Conservation (phyloP, 23 tunicate species). For the Clavelina lepadiformis region DNA sequence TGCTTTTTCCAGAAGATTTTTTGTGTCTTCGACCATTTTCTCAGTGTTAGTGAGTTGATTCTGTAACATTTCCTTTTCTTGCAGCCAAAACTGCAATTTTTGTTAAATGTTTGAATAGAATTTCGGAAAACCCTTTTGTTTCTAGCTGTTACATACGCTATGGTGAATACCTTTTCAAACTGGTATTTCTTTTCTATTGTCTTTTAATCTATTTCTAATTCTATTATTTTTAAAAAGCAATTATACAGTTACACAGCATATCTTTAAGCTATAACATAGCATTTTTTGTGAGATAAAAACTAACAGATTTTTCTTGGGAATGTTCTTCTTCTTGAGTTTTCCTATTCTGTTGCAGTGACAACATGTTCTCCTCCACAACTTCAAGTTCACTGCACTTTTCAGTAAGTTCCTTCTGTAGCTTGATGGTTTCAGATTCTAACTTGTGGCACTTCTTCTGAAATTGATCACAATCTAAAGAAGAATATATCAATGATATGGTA, state of each 20-base stretch:
- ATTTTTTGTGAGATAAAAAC: too few relatives aligned
- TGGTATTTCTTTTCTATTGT: too few relatives aligned
- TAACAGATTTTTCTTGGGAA: slow-evolving; percentile 22
- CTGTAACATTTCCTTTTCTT: slow-evolving; percentile 12
- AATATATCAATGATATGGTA: too few relatives aligned
- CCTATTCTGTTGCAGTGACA: neutral
- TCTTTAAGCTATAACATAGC: too few relatives aligned
- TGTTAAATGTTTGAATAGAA: too few relatives aligned
- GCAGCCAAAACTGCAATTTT: slow-evolving; percentile 14
- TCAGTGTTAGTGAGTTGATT: slow-evolving; percentile 28
- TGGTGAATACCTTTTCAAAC: too few relatives aligned
- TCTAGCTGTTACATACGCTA: too few relatives aligned
- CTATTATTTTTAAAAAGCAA: too few relatives aligned
- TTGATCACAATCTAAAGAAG: slow-evolving; percentile 1
- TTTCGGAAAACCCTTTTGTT: too few relatives aligned
- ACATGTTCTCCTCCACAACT: slow-evolving; percentile 3
- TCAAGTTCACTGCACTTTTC: slow-evolving; percentile 15
- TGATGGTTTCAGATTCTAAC: slow-evolving; percentile 11
- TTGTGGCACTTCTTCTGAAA: slow-evolving; percentile 5
- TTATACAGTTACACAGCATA: too few relatives aligned
- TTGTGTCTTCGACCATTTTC: slow-evolving; percentile 10
- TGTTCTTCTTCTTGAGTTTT: slow-evolving; percentile 36
- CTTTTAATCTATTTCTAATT: too few relatives aligned
- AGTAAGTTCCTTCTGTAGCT: neutral
- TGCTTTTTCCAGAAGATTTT: slow-evolving; percentile 10